Conservation (phyloP, 2,113 vertebrate species). For the Myiagra hebetior region DNA sequence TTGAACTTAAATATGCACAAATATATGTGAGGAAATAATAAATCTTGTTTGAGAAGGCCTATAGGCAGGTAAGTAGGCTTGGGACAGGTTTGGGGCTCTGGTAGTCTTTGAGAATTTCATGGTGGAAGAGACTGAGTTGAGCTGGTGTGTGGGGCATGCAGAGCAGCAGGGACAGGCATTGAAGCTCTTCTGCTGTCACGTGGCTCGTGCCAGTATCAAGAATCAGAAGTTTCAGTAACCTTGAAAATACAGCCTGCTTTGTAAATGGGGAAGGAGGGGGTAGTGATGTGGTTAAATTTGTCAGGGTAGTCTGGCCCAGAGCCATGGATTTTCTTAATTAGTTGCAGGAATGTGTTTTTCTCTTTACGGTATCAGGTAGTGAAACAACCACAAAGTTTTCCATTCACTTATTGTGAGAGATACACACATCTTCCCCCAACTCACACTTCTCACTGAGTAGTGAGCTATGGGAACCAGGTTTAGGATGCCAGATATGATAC, state of each 20-base stretch:
- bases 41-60: neutral
- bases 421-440: neutral
- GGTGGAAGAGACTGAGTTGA: neutral
- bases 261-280: neutral
- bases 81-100: neutral
- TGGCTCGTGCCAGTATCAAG: rapidly evolving
- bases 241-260: neutral
- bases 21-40: neutral
- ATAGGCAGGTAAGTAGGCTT: neutral
- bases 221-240: neutral
- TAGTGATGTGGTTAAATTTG: neutral
- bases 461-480: neutral
- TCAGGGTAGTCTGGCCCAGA: neutral
- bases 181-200: rapidly evolving
- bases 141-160: rapidly evolving
- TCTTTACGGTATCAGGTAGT: neutral
- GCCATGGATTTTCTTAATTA: neutral
- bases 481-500: neutral
- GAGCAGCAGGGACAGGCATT: neutral
- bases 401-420: neutral
- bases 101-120: neutral
- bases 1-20: neutral
- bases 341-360: neutral
- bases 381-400: neutral
- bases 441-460: neutral